A percentile compares a stretch with the other conserved stretches of the same genome.
Evolutionary conservation across 2,113 vertebrate species (phyloP).

Genomic region (Rhabdornis inornatus): DNA sequence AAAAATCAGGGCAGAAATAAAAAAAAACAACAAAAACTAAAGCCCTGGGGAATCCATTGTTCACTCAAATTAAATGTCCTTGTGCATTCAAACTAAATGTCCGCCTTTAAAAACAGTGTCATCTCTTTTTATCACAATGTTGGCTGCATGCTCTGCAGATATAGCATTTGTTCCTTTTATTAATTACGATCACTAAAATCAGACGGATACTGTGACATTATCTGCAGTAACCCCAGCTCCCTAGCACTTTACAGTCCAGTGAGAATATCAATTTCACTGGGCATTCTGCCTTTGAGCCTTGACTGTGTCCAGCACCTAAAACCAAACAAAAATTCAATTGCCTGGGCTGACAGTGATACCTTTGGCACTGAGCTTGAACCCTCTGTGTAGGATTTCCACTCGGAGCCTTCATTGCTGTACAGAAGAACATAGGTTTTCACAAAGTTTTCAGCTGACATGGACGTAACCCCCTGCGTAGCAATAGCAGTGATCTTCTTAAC

Average conservation of each 20-base stretch:
- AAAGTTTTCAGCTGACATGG: slow-evolving; percentile 79
- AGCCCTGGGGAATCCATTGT: background rate
- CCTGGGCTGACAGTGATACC: slow-evolving; percentile 67
- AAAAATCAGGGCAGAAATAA: background rate
- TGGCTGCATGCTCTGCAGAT: background rate
- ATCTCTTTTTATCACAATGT: background rate
- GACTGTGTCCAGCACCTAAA: background rate
- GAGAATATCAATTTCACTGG: background rate
- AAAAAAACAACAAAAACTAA: background rate
- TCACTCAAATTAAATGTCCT: background rate
- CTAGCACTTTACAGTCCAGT: background rate
- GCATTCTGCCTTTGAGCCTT: background rate
- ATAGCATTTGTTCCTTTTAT: background rate
- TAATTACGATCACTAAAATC: background rate
- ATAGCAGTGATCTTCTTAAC: slow-evolving; percentile 91
- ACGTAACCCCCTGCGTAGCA: slow-evolving; percentile 86
- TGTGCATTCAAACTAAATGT: background rate
- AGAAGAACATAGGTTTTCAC: slow-evolving; percentile 80
- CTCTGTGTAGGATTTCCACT: slow-evolving; percentile 83
- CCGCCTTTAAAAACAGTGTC: background rate
- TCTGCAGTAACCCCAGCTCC: background rate
- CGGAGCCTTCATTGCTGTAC: slow-evolving; percentile 79
- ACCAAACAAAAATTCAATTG: background rate
- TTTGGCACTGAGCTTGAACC: slow-evolving; percentile 67
- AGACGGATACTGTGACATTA: background rate